Evolutionary conservation across 2,113 vertebrate species (phyloP).

Genomic region (Petaurus breviceps): DNA sequence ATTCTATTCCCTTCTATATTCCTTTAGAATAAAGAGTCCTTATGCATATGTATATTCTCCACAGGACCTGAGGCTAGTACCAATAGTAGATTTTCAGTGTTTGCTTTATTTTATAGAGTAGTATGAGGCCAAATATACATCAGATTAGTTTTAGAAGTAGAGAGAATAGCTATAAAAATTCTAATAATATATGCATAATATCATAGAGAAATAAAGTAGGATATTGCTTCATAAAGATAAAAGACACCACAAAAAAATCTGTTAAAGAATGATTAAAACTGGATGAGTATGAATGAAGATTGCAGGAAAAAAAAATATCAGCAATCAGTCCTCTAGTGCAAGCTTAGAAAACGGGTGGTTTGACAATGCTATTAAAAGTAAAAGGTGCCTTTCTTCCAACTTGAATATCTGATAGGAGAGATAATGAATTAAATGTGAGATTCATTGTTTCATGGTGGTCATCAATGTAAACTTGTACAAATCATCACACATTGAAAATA

Average conservation of each 20-base stretch:
- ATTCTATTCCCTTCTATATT: background rate
- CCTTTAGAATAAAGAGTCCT: background rate
- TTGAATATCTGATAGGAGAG: background rate
- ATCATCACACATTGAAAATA: too few relatives aligned
- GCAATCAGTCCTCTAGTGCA: background rate
- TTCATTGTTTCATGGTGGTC: background rate
- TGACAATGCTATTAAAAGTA: background rate
- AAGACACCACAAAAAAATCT: background rate
- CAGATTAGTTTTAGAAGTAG: background rate
- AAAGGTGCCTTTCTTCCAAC: background rate
- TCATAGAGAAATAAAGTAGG: background rate
- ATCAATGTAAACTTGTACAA: too few relatives aligned
- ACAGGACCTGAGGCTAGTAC: background rate
- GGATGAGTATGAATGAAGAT: background rate
- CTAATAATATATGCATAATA: background rate
- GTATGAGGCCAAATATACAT: background rate
- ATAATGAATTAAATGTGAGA: conserved; percentile 9
- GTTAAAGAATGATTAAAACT: background rate
- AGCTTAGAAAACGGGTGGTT: background rate
- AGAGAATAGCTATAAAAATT: background rate
- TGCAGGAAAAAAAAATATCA: background rate
- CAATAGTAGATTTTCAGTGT: background rate
- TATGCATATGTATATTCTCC: background rate
- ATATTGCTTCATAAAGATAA: background rate
- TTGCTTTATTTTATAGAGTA: background rate